Conservation (phyloP, 2,113 vertebrate species). For the Notothenia coriiceps region DNA sequence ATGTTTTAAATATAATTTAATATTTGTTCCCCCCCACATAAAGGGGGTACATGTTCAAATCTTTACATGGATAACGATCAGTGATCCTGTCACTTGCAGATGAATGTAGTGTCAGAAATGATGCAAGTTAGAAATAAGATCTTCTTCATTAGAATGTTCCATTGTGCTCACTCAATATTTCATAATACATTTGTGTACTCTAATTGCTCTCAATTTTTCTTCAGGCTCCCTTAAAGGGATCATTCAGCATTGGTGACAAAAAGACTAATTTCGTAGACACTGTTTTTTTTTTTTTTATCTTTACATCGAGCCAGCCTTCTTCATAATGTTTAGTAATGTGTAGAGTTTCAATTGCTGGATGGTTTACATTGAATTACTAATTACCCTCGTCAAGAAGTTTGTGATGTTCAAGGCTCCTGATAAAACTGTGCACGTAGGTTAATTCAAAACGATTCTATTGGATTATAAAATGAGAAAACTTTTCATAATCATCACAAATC, state of each 20-base stretch:
- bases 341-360: not conserved
- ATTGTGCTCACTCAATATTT: not conserved
- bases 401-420: not conserved
- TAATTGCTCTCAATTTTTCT: conserved; percentile 25
- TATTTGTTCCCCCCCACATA: conserved; percentile 9
- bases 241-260: conserved; percentile 13
- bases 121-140: conserved; percentile 22
- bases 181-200: conserved; percentile 25
- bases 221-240: conserved; percentile 27
- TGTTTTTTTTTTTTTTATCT: not conserved
- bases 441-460: not conserved
- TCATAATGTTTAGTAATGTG: not conserved
- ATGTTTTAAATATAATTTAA: not conserved
- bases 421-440: not conserved
- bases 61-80: conserved; percentile 3
- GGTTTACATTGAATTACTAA: not conserved
- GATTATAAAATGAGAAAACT: not conserved
- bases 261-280: not conserved
- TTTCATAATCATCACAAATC: not conserved
- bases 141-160: conserved; percentile 7
- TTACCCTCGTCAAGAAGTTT: not conserved
- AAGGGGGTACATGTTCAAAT: not conserved
- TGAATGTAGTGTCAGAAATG: not conserved
- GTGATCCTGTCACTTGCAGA: not conserved
- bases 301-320: not conserved